Base-by-base conservation (phyloP, 1,140 invertebrate species). In the Halesus radiatus region DNA sequence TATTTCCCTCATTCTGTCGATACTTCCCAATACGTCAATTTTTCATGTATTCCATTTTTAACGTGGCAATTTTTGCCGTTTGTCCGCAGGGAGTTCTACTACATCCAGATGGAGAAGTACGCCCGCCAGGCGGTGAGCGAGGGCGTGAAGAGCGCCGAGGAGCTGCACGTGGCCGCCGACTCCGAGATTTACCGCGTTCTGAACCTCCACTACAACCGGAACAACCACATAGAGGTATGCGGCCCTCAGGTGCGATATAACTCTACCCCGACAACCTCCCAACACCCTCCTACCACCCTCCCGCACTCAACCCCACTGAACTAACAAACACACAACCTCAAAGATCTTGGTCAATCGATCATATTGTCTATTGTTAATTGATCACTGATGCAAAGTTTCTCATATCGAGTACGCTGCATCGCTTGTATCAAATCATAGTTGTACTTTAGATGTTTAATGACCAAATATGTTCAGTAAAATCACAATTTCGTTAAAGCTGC, bases 101-200 rank as follows among this genome's bases (percentile, higher is more conserved):
- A 99, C 91, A 99, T 99, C 87, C 98, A 99, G 92, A 99, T 99
- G 98, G 99, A 99, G 91, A 99, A 99, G 90, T 99, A 98, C 90
- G 98, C 98, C 75, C 93, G 98, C 84, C 98, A 99, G 90, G 96
- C 98, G 37, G 94, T 99, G 83, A 97, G 96, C 82, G 98, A 99
- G 91, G 98, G 98, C 66, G 92, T 98, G 82, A 98, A 98, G 89
- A 94, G 93, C 86, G 92, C 94, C 26, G 98, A 99, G 80, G 98
- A 99, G 85, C 92, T 99, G 54, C 94, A 95, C 85, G 97, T 99
- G 45, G 95, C 95, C 76, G 93, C 93, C 26, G 98, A 99, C 89
- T 98, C 97, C 70, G 98, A 99, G 91, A 94, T 99, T 83, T 98
- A 99, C 91, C 93, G 98, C 86, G 96, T 98, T 84, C 94, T 99